Conservation (phyloP, 2,888 invertebrate species). For the Drosophila peninsularis region DNA sequence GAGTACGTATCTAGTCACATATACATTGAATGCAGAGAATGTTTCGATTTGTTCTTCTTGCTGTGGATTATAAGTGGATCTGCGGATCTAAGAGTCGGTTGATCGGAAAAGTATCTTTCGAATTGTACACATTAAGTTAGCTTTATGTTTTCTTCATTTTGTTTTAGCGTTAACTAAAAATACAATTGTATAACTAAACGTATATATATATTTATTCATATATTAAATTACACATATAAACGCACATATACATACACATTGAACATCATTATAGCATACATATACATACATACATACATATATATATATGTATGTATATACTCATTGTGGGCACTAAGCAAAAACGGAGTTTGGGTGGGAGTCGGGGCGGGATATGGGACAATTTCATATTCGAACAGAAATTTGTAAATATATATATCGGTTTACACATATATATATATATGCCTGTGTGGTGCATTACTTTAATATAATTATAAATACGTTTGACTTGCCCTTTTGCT, state of each 20-base stretch:
- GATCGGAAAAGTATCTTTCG: constrained; percentile 38
- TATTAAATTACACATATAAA: constrained; percentile 71
- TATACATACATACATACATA: no score
- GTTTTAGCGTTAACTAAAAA: constrained; percentile 52
- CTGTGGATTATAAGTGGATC: constrained; percentile 48
- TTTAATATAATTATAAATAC: constrained; percentile 64
- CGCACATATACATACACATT: constrained; percentile 60
- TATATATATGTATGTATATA: constrained; percentile 27
- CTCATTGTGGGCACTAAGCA: constrained; percentile 43
- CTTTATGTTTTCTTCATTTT: constrained; percentile 20
- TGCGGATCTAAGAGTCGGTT: constrained; percentile 24
- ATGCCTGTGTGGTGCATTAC: constrained; percentile 34
- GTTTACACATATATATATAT: constrained; percentile 10
- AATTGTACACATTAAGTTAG: constrained; percentile 44
- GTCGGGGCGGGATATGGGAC: constrained; percentile 1
- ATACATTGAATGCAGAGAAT: constrained; percentile 80
- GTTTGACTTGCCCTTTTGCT: constrained; percentile 60
- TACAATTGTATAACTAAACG: constrained; percentile 55
- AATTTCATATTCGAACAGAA: constrained; percentile 29
- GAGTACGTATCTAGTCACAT: constrained; percentile 78
- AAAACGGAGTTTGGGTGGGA: constrained; percentile 13
- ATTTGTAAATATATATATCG: constrained; percentile 10
- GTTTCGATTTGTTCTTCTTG: constrained; percentile 54
- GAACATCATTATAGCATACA: constrained; percentile 47
- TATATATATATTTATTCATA: constrained; percentile 27